Conservation (phyloP, 53 echinoderm and acorn worm genomes). For the Antedon mediterranea region DNA sequence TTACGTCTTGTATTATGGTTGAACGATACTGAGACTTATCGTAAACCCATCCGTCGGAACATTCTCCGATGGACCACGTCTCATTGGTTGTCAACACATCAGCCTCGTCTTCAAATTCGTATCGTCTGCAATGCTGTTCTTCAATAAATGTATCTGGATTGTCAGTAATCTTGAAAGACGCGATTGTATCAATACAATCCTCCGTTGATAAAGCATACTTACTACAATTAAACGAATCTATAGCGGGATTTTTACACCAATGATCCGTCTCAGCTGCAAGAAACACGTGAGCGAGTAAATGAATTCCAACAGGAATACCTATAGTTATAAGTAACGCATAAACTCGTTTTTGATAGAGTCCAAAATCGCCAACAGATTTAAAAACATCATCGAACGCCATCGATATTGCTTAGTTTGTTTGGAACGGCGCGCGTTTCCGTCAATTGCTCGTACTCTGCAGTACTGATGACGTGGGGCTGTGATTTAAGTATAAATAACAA, state of each 20-base stretch:
- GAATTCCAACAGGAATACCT: constrained; percentile 43
- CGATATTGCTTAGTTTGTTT: background rate
- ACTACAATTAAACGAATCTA: background rate
- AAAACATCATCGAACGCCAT: background rate
- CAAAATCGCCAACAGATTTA: constrained; percentile 37
- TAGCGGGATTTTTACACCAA: constrained; percentile 28
- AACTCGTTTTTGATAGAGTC: constrained; percentile 56
- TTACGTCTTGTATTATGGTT: constrained; percentile 43
- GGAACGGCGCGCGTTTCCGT: too few species aligned
- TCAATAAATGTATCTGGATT: background rate
- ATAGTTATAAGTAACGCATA: constrained; percentile 50
- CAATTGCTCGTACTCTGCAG: too few species aligned
- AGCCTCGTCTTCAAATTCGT: background rate
- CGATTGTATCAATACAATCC: background rate
- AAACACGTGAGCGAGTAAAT: constrained; percentile 66
- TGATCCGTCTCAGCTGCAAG: constrained; percentile 51
- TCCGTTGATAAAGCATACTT: background rate
- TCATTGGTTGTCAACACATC: background rate
- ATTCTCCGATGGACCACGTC: background rate
- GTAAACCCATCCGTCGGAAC: constrained; percentile 47
- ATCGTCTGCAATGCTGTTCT: background rate
- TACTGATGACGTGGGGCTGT: too few species aligned
- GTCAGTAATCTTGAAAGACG: background rate
- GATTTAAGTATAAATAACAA: too few species aligned
- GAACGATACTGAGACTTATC: constrained; percentile 42